These are phyloP conservation scores for Petrocephalus sullivani DNA, from an alignment of 2,797 vertebrate species.

Conservation along the genomic window DNA sequence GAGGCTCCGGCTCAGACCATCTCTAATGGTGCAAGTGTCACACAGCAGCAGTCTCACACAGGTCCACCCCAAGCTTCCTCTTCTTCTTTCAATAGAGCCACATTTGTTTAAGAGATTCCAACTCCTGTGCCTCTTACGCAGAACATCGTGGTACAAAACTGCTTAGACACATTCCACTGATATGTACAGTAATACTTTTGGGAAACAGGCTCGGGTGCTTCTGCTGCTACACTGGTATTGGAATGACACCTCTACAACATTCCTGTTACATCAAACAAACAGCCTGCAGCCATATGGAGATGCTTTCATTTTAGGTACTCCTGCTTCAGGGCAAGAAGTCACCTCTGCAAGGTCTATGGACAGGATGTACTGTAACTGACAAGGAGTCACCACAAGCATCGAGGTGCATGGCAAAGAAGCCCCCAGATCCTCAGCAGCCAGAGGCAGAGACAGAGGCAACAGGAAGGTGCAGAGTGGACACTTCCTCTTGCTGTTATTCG, in stretches of 20 bases:
- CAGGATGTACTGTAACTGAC: neutral
- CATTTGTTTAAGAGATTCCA: neutral
- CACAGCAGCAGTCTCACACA: neutral
- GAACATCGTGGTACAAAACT: neutral
- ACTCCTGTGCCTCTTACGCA: neutral
- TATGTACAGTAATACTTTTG: neutral
- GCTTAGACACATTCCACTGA: neutral
- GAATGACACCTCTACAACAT: neutral
- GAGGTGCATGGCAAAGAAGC: neutral
- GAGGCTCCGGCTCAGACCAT: neutral
- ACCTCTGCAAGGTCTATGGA: neutral
- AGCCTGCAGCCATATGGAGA: neutral
- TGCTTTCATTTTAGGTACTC: neutral
- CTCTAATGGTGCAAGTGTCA: neutral
- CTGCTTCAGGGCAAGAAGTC: neutral
- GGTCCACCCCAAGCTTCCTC: neutral
- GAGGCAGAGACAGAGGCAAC: neutral
- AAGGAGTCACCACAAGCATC: neutral
- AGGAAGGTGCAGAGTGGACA: neutral
- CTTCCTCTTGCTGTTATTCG: too few relatives aligned
- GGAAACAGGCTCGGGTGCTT: neutral
- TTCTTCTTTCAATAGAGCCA: neutral
- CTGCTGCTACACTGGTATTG: neutral
- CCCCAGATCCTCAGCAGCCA: neutral
- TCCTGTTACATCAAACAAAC: neutral